A percentile compares a stretch with the other conserved stretches of the same genome.
Evolutionary conservation across 1,140 invertebrate genomes (phyloP).

Genomic region (Drosophila sp.): DNA sequence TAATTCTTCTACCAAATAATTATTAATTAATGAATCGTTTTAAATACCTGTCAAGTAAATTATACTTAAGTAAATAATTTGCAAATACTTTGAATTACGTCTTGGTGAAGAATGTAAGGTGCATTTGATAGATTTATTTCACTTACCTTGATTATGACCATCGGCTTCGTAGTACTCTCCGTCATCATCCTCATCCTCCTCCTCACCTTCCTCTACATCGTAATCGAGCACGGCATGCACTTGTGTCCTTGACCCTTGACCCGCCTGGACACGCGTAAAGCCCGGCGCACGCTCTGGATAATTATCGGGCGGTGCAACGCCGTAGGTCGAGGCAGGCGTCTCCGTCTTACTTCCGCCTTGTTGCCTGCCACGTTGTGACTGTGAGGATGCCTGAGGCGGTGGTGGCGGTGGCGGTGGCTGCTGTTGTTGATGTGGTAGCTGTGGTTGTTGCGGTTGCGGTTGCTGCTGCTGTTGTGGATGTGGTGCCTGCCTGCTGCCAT

Average conservation of each 20-base stretch:
- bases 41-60: no score
- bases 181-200: conserved; percentile 75
- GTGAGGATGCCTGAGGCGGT: not conserved
- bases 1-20: no score
- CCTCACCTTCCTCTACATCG: conserved; percentile 82
- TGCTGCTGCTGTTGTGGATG: conserved; percentile 34
- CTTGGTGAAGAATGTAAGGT: no score
- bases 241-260: conserved; percentile 79
- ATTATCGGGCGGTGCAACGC: conserved; percentile 61
- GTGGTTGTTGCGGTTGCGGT: conserved; percentile 30
- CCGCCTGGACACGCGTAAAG: conserved; percentile 82
- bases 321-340: conserved; percentile 66
- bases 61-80: no score
- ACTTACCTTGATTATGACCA: conserved; percentile 68
- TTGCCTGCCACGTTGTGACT: conserved; percentile 27
- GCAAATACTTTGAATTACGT: no score
- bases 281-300: conserved; percentile 80
- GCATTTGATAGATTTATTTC: not conserved
- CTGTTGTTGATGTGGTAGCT: conserved; percentile 36
- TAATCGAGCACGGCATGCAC: conserved; percentile 84
- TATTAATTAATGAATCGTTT: no score
- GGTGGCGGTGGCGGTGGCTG: conserved; percentile 21
- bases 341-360: conserved; percentile 52
- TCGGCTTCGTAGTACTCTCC: conserved; percentile 63
- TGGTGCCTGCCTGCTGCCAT: conserved; percentile 54